Evolutionary conservation across 92 coral and sea anemone species (phyloP), one percentile per base, ranked within the genome.

Genomic region (Isaurus tuberculatus): DNA sequence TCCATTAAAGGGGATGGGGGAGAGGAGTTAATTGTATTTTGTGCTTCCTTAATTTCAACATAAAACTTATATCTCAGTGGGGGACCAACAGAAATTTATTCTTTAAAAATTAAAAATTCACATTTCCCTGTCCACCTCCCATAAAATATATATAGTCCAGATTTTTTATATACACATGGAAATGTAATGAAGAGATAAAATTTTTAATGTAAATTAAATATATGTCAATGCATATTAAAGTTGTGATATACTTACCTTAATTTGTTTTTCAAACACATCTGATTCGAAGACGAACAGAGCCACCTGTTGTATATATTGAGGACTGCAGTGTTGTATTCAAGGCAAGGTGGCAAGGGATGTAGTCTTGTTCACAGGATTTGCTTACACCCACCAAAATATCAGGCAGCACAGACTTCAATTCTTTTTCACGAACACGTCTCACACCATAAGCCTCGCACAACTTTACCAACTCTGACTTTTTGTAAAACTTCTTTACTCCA

Each of bases 391-490:
- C 20, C 69, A 64, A 31, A 23, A 14, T 32, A 64, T 13, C 32
- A 0, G 69, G 33, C 7, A 64, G 11, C 36, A 26, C 69, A 26
- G 37, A 28, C 69, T 64, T 64, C 28, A 26, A 9, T 64, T 64
- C 33, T 28, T 28, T 31, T 64, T 28, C 69, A 10, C 22, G 30
- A 26, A 64, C 19, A 28, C 14, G 0, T 31, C 37, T 64, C 37
- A 64, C 69, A 14, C 72, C 72, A 67, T 67, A 67, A 23, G 72
- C 72, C 17, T 19, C 16, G 72, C 72, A 67, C 25, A 32, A 31
- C 72, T 67, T 67, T 19, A 17, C 5, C 44, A 67, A n/a, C 20
- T 30, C 11, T 34, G 13, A 19, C 42, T 30, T 67, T 29, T n/a
- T 67, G 36, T 67, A 32, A 19, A 67, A 29, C 44, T n/a, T 2